Evolutionary conservation across 1,140 invertebrate species (phyloP).

Genomic region (Rhagoletis pomonella): DNA sequence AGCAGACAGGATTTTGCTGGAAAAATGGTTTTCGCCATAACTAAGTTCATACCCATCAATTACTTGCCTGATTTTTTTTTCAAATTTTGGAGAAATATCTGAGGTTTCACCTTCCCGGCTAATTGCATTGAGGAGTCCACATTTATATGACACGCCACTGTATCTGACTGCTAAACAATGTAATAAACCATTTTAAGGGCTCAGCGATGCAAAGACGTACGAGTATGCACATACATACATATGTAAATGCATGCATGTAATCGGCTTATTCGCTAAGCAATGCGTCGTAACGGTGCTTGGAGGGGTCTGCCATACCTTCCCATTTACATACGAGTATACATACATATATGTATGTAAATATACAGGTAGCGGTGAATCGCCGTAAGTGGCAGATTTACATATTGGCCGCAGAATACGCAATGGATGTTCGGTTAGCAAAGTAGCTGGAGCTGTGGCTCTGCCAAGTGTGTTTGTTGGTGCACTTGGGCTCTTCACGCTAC

Average conservation of each 20-base stretch:
- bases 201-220: background rate
- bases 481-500: background rate
- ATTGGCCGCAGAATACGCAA: background rate
- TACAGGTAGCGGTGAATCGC: conserved; percentile 13
- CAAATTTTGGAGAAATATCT: no score
- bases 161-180: background rate
- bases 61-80: no score
- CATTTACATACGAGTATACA: no score
- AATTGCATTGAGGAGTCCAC: no score
- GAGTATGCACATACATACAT: background rate
- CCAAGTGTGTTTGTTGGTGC: background rate
- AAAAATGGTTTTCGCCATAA: no score
- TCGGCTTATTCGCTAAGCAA: background rate
- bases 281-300: conserved; percentile 9
- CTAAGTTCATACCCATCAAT: no score
- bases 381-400: conserved; percentile 31
- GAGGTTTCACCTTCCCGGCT: background rate
- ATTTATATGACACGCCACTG: background rate
- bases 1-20: no score
- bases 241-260: background rate
- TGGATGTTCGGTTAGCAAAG: background rate
- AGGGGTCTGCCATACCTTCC: background rate
- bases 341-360: no score
- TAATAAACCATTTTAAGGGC: conserved; percentile 27
- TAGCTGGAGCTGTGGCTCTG: background rate